These are phyloP conservation scores for Bombyx huttoni DNA, from an alignment of 2,888 invertebrate genomes.

Conservation along the genomic window DNA sequence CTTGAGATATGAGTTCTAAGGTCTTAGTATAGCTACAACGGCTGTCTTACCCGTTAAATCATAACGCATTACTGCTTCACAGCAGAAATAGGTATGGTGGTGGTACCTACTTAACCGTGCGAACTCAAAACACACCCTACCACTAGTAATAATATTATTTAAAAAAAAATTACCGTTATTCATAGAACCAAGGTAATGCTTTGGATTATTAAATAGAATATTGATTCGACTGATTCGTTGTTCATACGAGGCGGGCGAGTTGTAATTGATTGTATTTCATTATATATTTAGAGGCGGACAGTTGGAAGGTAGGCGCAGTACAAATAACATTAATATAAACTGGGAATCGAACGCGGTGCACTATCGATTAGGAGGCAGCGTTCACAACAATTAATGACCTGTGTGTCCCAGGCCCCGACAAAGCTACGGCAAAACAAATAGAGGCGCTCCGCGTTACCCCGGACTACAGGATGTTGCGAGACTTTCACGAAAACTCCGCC, in stretches of 20 bases:
- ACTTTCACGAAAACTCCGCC: background rate
- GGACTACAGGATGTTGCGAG: slow-evolving; percentile 36
- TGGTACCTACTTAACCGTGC: no score
- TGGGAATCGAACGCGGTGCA: slow-evolving; percentile 65
- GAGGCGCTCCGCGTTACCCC: slow-evolving; percentile 58
- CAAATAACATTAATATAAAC: slow-evolving; percentile 73
- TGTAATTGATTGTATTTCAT: slow-evolving; percentile 11
- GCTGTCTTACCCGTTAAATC: no score
- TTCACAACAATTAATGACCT: slow-evolving; percentile 73
- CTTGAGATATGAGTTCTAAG: no score
- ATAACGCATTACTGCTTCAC: no score
- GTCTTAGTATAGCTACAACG: no score
- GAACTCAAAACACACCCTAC: no score
- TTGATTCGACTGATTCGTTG: background rate
- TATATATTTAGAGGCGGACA: slow-evolving; percentile 26
- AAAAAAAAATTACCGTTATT: no score
- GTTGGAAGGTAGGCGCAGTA: slow-evolving; percentile 39
- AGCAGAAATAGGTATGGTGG: no score
- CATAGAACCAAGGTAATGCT: background rate
- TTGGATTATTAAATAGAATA: background rate
- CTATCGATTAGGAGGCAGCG: slow-evolving; percentile 70
- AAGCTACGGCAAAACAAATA: slow-evolving; percentile 73
- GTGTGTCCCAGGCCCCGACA: slow-evolving; percentile 67
- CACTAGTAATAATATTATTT: no score
- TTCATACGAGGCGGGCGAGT: background rate